A percentile compares a stretch with the other conserved stretches of the same genome.
These are phyloP conservation scores for Oreortyx pictus DNA, from an alignment of 2,797 vertebrate species.

Conservation along the genomic window DNA sequence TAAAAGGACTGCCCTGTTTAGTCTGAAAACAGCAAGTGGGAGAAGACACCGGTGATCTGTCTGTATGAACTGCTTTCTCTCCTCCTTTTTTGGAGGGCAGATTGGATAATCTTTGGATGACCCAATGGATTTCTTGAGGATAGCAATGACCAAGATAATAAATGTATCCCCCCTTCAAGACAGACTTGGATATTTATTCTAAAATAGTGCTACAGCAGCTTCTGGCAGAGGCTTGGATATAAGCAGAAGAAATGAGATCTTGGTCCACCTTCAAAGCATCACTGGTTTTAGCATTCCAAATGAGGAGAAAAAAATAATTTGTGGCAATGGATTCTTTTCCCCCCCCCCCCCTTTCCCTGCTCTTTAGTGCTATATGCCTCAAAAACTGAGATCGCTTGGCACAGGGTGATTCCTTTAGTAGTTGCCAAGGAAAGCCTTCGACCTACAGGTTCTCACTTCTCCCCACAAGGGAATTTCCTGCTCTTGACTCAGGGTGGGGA, in stretches of 20 bases:
- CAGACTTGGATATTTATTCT: conserved; percentile 12
- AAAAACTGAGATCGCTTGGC: neutral
- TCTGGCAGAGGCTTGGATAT: conserved; percentile 33
- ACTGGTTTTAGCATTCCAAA: neutral
- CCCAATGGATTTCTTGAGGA: conserved; percentile 32
- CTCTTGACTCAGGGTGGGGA: neutral
- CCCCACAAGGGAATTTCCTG: neutral
- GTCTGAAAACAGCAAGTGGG: conserved; percentile 1
- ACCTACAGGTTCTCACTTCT: neutral
- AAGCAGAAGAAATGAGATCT: conserved; percentile 13
- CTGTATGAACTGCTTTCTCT: neutral
- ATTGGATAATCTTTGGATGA: conserved; percentile 48
- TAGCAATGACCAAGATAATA: conserved; percentile 44
- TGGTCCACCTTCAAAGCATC: neutral
- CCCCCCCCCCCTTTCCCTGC: neutral
- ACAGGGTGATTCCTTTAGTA: conserved; percentile 44
- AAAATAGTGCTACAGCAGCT: conserved; percentile 34
- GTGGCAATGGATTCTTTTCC: neutral
- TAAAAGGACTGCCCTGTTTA: neutral
- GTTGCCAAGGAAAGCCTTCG: neutral
- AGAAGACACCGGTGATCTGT: neutral
- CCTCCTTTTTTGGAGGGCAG: conserved; percentile 15
- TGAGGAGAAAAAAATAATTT: neutral
- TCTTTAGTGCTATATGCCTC: neutral
- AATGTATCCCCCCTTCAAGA: conserved; percentile 11